Percentiles rank a stretch among this genome's conserved stretches.
Evolutionary conservation across 2,113 vertebrate species (phyloP).

Genomic region (Channa maculata): DNA sequence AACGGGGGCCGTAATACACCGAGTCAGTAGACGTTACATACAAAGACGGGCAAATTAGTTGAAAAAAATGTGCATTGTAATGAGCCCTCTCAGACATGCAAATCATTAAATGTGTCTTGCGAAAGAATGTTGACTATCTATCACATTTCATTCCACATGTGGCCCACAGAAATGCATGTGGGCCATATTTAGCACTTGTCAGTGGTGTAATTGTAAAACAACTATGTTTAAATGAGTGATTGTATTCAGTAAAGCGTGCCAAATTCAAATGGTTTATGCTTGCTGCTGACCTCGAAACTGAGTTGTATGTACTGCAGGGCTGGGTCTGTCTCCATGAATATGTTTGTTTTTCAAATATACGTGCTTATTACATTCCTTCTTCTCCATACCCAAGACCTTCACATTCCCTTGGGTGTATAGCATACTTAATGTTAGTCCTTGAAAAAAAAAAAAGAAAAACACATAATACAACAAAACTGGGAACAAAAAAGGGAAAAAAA

Average conservation of each 20-base stretch:
- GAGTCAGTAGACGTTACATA: slow-evolving; percentile 26
- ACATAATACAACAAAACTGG: too few relatives aligned
- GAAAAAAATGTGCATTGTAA: slow-evolving; percentile 64
- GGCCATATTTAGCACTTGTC: neutral
- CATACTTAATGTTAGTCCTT: too few relatives aligned
- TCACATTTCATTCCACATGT: slow-evolving; percentile 29
- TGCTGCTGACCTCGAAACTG: neutral
- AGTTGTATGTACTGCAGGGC: too few relatives aligned
- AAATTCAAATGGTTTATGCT: neutral
- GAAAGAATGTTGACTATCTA: slow-evolving; percentile 9
- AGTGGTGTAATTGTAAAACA: slow-evolving; percentile 1
- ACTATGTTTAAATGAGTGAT: neutral
- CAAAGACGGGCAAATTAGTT: slow-evolving; percentile 32
- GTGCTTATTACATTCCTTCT: too few relatives aligned
- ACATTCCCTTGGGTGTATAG: too few relatives aligned
- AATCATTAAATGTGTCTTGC: slow-evolving; percentile 23
- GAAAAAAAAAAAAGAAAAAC: too few relatives aligned
- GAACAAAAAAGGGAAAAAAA: too few relatives aligned
- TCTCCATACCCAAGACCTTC: too few relatives aligned
- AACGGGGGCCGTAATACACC: neutral
- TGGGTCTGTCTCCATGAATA: too few relatives aligned
- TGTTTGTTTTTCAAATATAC: too few relatives aligned
- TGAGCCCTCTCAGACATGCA: slow-evolving; percentile 27
- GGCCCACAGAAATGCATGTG: neutral
- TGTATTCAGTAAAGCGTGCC: neutral